Evolutionary conservation across 2,888 invertebrate species (phyloP).

Genomic region (Synergus japonicus): DNA sequence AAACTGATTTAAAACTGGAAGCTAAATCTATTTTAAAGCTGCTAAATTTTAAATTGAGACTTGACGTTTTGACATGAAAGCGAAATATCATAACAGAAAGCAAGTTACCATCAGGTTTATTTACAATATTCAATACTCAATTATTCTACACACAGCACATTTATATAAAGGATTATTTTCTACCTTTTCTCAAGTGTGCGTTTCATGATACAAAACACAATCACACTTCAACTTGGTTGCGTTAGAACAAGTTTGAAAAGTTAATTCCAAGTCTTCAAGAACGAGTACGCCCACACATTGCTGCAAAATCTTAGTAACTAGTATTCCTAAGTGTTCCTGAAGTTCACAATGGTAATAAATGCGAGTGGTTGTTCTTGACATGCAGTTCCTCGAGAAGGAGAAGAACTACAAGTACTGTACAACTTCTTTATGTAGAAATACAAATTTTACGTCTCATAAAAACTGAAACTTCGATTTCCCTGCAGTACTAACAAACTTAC

Average conservation of each 20-base stretch:
- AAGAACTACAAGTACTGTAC: neutral
- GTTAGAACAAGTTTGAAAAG: neutral
- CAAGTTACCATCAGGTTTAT: too few relatives aligned
- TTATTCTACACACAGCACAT: too few relatives aligned
- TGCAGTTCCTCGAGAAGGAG: neutral
- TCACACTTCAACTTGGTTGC: neutral
- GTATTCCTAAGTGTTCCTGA: neutral
- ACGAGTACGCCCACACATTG: neutral
- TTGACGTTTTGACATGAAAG: neutral
- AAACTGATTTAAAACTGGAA: neutral
- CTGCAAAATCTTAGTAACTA: neutral
- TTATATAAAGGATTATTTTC: too few relatives aligned
- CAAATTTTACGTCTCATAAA: neutral
- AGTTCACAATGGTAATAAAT: neutral
- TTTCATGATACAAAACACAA: neutral
- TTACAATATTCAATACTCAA: too few relatives aligned
- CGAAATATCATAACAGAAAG: neutral
- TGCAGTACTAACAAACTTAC: neutral
- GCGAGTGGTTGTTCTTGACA: neutral
- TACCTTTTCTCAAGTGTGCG: neutral
- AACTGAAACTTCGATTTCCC: neutral
- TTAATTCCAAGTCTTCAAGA: neutral
- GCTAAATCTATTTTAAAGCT: neutral
- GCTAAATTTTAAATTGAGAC: neutral
- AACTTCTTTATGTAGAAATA: neutral